Conservation (phyloP, 2,113 vertebrate genomes). For the Perca flavescens region DNA sequence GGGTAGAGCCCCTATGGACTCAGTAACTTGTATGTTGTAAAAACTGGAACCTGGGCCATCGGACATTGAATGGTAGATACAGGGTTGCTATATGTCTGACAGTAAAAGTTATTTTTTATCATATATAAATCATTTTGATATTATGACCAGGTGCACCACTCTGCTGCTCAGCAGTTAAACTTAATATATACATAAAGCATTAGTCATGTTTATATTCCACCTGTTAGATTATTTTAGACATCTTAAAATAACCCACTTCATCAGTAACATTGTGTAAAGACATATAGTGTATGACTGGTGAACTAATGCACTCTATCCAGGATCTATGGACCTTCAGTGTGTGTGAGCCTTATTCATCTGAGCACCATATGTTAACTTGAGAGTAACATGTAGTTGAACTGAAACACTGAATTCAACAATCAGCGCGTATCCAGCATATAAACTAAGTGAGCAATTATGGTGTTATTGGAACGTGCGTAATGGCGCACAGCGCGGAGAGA, state of each 20-base stretch:
- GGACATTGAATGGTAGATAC: constrained; percentile 30
- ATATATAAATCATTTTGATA: constrained; percentile 26
- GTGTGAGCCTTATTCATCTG: constrained; percentile 32
- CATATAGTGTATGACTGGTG: background rate
- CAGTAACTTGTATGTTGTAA: constrained; percentile 51
- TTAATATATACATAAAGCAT: constrained; percentile 20
- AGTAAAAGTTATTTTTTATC: constrained; percentile 1
- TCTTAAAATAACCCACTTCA: constrained; percentile 17
- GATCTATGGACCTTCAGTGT: background rate
- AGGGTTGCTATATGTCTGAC: constrained; percentile 25
- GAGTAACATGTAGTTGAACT: constrained; percentile 44
- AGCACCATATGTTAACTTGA: constrained; percentile 40
- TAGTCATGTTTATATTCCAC: constrained; percentile 23
- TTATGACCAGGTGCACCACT: background rate
- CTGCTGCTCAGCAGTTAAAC: background rate
- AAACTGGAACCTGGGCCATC: constrained; percentile 39
- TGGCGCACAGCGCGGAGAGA: constrained; percentile 63
- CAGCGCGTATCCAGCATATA: constrained; percentile 46
- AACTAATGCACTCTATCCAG: constrained; percentile 13
- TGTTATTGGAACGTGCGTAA: constrained; percentile 77
- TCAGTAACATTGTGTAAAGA: constrained; percentile 15
- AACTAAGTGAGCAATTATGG: constrained; percentile 71
- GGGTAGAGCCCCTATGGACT: constrained; percentile 68
- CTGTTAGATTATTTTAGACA: constrained; percentile 27
- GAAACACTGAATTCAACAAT: constrained; percentile 53